Evolutionary conservation across 2,888 invertebrate genomes (phyloP).

Genomic region (Pristionchus mayeri): DNA sequence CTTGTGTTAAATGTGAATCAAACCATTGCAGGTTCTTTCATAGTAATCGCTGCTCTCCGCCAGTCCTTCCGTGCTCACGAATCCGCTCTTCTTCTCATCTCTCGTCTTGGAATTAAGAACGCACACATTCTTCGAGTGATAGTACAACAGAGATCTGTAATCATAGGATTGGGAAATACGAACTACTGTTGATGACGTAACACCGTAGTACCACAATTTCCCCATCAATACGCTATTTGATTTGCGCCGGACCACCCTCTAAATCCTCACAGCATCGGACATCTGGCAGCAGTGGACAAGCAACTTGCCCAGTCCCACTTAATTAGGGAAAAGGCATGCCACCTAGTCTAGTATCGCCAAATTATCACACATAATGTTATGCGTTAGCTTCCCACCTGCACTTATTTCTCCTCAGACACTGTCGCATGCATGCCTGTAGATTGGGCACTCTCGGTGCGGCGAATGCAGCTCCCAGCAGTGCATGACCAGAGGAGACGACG

Average conservation of each 20-base stretch:
- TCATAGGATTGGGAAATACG: not conserved
- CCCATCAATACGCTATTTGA: too few relatives aligned
- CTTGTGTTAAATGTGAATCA: not conserved
- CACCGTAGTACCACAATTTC: too few relatives aligned
- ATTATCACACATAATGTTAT: too few relatives aligned
- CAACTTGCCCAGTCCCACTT: too few relatives aligned
- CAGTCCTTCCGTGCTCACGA: constrained; percentile 38
- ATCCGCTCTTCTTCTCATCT: constrained; percentile 52
- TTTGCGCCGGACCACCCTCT: too few relatives aligned
- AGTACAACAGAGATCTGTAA: constrained; percentile 17
- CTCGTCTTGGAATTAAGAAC: constrained; percentile 59
- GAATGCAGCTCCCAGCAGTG: constrained; percentile 39
- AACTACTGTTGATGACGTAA: not conserved
- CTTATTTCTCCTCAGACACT: constrained; percentile 4
- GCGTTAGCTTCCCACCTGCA: constrained; percentile 45
- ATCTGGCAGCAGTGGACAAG: too few relatives aligned
- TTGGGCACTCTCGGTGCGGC: constrained; percentile 9
- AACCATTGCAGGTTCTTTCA: constrained; percentile 57
- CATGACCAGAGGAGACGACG: constrained; percentile 10
- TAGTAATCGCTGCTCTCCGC: constrained; percentile 60
- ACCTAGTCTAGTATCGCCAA: too few relatives aligned
- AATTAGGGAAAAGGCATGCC: too few relatives aligned
- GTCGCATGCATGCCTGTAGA: constrained; percentile 4
- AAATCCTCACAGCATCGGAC: too few relatives aligned
- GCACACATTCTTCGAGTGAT: constrained; percentile 51